Percentiles rank a stretch among this genome's conserved stretches.
Conservation (phyloP, 2,888 invertebrate species). For the Adela reaumurella region DNA sequence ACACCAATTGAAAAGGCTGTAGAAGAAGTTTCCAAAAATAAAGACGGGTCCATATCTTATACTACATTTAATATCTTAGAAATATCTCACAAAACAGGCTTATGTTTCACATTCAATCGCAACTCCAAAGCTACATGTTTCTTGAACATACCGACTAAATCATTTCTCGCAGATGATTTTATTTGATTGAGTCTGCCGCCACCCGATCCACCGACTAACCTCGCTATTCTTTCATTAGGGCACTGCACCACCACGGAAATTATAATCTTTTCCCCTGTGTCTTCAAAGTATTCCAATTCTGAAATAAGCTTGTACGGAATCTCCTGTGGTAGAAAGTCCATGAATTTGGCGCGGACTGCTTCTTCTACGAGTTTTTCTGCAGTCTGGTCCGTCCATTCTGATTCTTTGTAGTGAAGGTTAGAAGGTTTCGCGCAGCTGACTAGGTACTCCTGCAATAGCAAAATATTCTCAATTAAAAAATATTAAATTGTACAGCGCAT, state of each 20-base stretch:
- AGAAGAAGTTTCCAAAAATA: too few relatives aligned
- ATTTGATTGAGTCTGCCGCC: slow-evolving; percentile 71
- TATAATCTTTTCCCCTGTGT: slow-evolving; percentile 41
- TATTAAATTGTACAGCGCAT: too few relatives aligned
- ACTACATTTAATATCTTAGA: too few relatives aligned
- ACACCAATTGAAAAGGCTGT: too few relatives aligned
- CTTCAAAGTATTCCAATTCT: slow-evolving; percentile 64
- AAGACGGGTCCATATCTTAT: too few relatives aligned
- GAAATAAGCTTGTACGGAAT: slow-evolving; percentile 76
- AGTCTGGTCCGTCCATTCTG: slow-evolving; percentile 70
- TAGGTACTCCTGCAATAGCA: slow-evolving; percentile 61
- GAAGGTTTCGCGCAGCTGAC: slow-evolving; percentile 62
- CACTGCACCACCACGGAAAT: slow-evolving; percentile 62
- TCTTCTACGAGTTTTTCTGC: slow-evolving; percentile 66
- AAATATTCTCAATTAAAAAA: too few relatives aligned
- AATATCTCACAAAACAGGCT: neutral
- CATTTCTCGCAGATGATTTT: slow-evolving; percentile 59
- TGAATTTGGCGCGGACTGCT: slow-evolving; percentile 76
- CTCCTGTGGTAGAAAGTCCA: slow-evolving; percentile 81
- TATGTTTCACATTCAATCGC: neutral
- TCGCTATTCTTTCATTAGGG: slow-evolving; percentile 58
- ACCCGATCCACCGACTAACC: slow-evolving; percentile 63
- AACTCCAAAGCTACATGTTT: slow-evolving; percentile 39
- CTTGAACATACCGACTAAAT: slow-evolving; percentile 62
- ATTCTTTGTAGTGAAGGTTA: slow-evolving; percentile 64